A percentile compares a stretch with the other conserved stretches of the same genome.
Conservation (phyloP, 1,140 invertebrate species). For the Drosophila repleta region DNA sequence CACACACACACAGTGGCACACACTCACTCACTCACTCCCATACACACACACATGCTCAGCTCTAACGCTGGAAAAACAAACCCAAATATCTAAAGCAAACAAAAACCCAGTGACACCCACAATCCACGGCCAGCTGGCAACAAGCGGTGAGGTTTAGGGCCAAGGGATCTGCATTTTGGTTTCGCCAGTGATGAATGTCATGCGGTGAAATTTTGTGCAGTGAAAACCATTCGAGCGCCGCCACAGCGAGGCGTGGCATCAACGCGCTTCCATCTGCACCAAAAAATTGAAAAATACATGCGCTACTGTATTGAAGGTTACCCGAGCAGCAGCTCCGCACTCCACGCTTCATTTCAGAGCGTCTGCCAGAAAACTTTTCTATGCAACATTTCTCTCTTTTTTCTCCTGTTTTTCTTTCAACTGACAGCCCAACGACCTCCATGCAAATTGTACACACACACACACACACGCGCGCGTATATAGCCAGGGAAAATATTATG, state of each 20-base stretch:
- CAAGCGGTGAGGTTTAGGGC: slow-evolving; percentile 5
- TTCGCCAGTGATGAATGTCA: slow-evolving; percentile 73
- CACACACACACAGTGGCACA: slow-evolving; percentile 27
- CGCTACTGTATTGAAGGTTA: slow-evolving; percentile 81
- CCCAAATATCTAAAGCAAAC: slow-evolving; percentile 73
- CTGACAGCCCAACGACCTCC: slow-evolving; percentile 74
- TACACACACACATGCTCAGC: not conserved
- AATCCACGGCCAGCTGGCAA: slow-evolving; percentile 2
- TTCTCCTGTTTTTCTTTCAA: slow-evolving; percentile 18
- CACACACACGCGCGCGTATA: not conserved
- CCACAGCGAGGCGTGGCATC: slow-evolving; percentile 43
- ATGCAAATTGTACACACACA: slow-evolving; percentile 60
- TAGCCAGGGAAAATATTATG: slow-evolving; percentile 13
- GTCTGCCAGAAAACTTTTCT: slow-evolving; percentile 23
- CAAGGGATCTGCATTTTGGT: slow-evolving; percentile 5
- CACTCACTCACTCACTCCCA: not conserved
- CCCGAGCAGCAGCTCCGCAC: not conserved
- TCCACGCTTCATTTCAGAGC: not conserved
- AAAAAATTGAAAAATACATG: slow-evolving; percentile 77
- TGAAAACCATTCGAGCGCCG: slow-evolving; percentile 13
- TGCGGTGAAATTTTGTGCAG: slow-evolving; percentile 79
- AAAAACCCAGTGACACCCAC: slow-evolving; percentile 51
- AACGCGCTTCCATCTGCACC: slow-evolving; percentile 44
- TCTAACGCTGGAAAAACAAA: slow-evolving; percentile 61
- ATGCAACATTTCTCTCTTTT: slow-evolving; percentile 25